Evolutionary conservation across 1,140 invertebrate species (phyloP), one percentile per base, ranked within the genome.

Genomic region (Drosophila orosa): DNA sequence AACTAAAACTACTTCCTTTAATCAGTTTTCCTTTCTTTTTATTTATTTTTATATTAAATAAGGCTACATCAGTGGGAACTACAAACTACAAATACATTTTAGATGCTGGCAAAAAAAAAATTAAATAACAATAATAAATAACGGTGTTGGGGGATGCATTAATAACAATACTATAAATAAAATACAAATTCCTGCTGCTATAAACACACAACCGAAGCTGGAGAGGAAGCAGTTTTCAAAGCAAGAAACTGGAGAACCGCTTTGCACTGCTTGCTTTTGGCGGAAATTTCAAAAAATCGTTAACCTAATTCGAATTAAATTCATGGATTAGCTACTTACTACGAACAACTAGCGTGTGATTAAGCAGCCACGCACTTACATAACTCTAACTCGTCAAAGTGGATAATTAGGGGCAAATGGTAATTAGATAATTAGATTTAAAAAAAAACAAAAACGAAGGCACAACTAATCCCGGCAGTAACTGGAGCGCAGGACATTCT

Each of bases 401-500:
- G 2, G 6, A 9, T 50, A 50, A 17, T 17, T 29, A 29, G 15
- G 13, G 15, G 7, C 37, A 39, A 40, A 1, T 39, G n/a, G 37
- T 39, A 17, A 40, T 4, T 40, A 40, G 25, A 12, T 48, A 52
- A 5, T 52, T 22, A 33, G 2, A 22, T 17, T 48, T 10, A 1
- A 33, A 33, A 15, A 52, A 33, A 22, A 35, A 54, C 3, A 29
- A 7, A 8, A 3, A 33, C 19, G 13, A n/a, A 45, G n/a, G 1
- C 44, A 35, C n/a, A 6, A 3, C 50, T 83, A 90, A 12, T 90
- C 83, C 68, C 82, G 91, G 80, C 94, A 94, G 74, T 93, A 93
- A 58, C 92, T 92, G 7, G 92, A 92, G 63, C 93, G 92, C 90
- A 94, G 92, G 33, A 94, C 80, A 47, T 93, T 94, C 55, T 93